Evolutionary conservation across 2,888 invertebrate species (phyloP), one percentile per base, ranked within the genome.

Genomic region (Polyploca ridens): DNA sequence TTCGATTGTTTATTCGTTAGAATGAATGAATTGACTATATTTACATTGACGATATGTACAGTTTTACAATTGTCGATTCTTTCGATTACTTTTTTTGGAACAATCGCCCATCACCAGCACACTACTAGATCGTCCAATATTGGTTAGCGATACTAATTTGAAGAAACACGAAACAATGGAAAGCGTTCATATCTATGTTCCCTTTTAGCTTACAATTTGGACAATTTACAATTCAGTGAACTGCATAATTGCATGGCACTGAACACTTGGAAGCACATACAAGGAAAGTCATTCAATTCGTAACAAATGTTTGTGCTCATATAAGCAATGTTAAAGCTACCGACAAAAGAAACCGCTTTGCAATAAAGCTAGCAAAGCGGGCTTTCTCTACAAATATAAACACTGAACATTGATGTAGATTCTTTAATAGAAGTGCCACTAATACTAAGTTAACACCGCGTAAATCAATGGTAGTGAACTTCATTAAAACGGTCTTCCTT

Each of bases 321-420:
- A 62, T 66, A 73, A 71, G 72, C 67, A 73, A 71, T 69, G 73
- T 75, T 70, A 72, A 74, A 76, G 71, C 70, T 67, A 63, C 69
- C 69, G 69, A 70, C 71, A 77, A 77, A 75, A 75, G 75, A 72
- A 70, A 69, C 70, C 63, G 74, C 67, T 59, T 63, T 35, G 69
- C 69, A 63, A 69, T 72, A 72, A 72, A 71, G 63, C 13, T 16
- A 16, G 41, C 38, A 60, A 60, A 54, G 63, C 63, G 16, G 64
- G 74, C 78, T 79, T 77, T 79, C 75, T 73, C 76, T 63, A 65
- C 71, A 73, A 46, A 46, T 74, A 72, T 67, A 69, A 64, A 63
- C 69, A 58, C 65, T 67, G 73, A 72, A 54, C 54, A 19, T 10
- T 54, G 54, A 54, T 54, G 54, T 54, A 54, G 19, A 54, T 10